Conservation (phyloP, 1,140 invertebrate species). For the Acromyrmex echinatior region DNA sequence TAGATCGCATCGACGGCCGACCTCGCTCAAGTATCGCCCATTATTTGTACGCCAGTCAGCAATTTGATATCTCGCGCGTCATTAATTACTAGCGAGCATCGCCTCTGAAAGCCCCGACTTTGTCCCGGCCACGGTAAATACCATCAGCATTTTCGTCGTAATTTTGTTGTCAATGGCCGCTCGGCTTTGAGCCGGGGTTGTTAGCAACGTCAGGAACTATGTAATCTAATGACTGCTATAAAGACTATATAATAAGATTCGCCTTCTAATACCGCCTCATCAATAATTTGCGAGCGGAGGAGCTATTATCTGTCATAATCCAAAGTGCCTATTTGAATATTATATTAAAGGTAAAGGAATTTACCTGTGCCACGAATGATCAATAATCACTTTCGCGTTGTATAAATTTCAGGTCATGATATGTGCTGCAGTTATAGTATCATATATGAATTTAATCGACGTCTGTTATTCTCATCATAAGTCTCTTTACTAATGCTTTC, state of each 20-base stretch:
- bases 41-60: conserved; percentile 53
- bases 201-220: conserved; percentile 24
- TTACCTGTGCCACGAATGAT: neutral
- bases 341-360: neutral
- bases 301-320: conserved; percentile 37
- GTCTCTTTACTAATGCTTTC: neutral
- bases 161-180: conserved; percentile 57
- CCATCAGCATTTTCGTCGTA: conserved; percentile 56
- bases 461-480: neutral
- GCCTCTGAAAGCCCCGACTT: conserved; percentile 34
- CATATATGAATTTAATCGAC: conserved; percentile 18
- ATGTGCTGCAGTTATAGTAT: neutral
- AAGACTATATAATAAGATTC: conserved; percentile 46
- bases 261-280: conserved; percentile 27
- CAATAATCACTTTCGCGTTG: neutral
- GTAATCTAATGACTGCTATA: conserved; percentile 32
- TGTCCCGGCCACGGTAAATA: conserved; percentile 7
- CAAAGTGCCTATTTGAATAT: conserved; percentile 27
- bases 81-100: conserved; percentile 45
- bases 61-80: conserved; percentile 50
- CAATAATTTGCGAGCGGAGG: conserved; percentile 33
- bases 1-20: neutral
- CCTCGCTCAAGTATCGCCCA: conserved; percentile 22
- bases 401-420: neutral
- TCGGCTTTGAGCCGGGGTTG: conserved; percentile 35